phyloP scores from a whole-genome alignment of 2,797 vertebrate genomes.

The Cynodonichthys magdalenae region DNA sequence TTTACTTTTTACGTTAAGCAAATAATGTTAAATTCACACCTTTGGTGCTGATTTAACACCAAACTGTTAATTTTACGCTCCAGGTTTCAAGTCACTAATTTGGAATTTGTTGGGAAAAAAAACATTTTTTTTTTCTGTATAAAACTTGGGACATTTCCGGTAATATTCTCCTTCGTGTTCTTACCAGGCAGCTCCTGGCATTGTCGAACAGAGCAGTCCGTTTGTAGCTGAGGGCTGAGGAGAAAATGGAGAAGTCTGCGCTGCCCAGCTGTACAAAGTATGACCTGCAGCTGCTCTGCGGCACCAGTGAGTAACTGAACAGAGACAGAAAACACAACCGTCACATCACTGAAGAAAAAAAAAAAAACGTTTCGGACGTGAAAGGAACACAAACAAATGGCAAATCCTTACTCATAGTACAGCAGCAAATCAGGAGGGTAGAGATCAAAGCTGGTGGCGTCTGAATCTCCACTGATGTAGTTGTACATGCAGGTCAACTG shows the following conservation, averaged over 20 bases:
- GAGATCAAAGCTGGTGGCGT: constrained; percentile 48
- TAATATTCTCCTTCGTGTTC: background rate
- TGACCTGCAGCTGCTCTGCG: constrained; percentile 51
- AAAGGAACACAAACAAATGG: background rate
- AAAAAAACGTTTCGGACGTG: background rate
- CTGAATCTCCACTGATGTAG: constrained; percentile 40
- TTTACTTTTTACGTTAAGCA: too few species aligned
- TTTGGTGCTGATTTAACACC: too few species aligned
- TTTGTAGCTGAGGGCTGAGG: constrained; percentile 63
- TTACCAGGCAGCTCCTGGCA: constrained; percentile 75
- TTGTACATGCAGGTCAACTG: constrained; percentile 84
- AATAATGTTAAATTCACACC: too few species aligned
- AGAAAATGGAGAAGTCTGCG: constrained; percentile 75
- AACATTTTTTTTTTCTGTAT: too few species aligned
- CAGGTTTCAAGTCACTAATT: too few species aligned
- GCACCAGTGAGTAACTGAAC: constrained; percentile 71
- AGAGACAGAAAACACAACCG: background rate
- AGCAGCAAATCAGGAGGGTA: constrained; percentile 76
- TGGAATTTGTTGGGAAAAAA: too few species aligned
- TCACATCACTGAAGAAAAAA: background rate
- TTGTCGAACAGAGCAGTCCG: constrained; percentile 54
- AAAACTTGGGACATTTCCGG: background rate
- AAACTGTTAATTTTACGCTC: too few species aligned
- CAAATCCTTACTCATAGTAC: constrained; percentile 77
- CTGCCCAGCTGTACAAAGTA: constrained; percentile 72